Percentiles rank a stretch among this genome's conserved stretches.
These are phyloP conservation scores for Drosophila niveifrons DNA, from an alignment of 2,888 invertebrate species.

Conservation along the genomic window DNA sequence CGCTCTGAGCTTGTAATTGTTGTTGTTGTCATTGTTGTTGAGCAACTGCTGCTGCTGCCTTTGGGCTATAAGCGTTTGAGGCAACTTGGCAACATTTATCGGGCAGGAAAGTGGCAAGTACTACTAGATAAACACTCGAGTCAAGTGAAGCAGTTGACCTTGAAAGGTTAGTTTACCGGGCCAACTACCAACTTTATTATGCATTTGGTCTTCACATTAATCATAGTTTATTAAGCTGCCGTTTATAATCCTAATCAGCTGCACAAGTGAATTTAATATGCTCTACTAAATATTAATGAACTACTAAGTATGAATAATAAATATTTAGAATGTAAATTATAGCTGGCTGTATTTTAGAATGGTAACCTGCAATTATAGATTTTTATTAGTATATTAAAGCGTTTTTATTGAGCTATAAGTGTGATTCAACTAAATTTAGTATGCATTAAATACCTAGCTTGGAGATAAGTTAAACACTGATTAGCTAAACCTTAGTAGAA, in stretches of 20 bases:
- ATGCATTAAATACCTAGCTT: neutral
- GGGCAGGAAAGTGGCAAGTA: slow-evolving; percentile 25
- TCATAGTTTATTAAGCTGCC: neutral
- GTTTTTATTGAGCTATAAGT: neutral
- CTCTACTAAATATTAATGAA: neutral
- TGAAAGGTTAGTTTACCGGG: slow-evolving; percentile 33
- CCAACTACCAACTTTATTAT: slow-evolving; percentile 7
- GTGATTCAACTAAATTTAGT: neutral
- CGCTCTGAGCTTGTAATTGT: slow-evolving; percentile 9
- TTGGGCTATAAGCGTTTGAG: slow-evolving; percentile 32
- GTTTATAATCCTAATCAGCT: slow-evolving; percentile 1
- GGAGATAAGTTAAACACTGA: neutral
- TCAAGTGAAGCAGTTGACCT: slow-evolving; percentile 48
- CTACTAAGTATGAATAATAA: neutral
- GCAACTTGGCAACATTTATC: slow-evolving; percentile 14
- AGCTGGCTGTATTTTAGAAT: neutral
- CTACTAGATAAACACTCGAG: slow-evolving; percentile 27
- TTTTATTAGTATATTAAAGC: neutral
- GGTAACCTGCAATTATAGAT: neutral
- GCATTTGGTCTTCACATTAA: slow-evolving; percentile 5
- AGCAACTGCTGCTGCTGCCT: slow-evolving; percentile 47
- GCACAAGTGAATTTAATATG: neutral
- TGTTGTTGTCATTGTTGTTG: slow-evolving; percentile 30
- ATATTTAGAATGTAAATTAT: neutral
- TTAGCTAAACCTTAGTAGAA: no score